Evolutionary conservation across 2,797 vertebrate genomes (phyloP).

Genomic region (Lacerta agilis): DNA sequence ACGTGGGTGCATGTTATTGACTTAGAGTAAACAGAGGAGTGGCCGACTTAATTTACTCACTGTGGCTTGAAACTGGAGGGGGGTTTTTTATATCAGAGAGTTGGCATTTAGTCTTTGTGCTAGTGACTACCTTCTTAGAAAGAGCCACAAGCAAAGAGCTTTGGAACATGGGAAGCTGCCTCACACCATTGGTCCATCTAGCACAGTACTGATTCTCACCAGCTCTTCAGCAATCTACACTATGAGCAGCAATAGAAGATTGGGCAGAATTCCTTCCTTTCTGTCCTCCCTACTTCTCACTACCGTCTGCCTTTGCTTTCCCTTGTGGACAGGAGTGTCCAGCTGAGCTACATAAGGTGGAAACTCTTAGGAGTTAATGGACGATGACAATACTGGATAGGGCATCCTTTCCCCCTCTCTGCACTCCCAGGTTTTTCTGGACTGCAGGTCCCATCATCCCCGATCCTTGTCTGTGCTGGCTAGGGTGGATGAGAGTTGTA

Average conservation of each 20-base stretch:
- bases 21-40: constrained; percentile 19
- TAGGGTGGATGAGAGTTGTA: no score
- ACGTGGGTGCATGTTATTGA: background rate
- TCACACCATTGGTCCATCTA: no score
- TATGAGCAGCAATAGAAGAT: no score
- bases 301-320: background rate
- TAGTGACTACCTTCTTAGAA: constrained; percentile 39
- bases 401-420: no score
- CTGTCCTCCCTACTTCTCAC: background rate
- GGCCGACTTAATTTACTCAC: constrained; percentile 20
- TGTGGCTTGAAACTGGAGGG: constrained; percentile 14
- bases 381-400: no score
- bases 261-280: background rate
- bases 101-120: background rate
- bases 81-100: fast-evolving
- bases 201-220: no score
- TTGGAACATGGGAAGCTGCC: no score
- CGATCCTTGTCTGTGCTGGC: no score
- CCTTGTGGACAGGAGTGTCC: background rate
- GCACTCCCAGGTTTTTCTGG: no score
- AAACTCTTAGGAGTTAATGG: background rate
- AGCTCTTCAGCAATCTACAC: no score
- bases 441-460: no score
- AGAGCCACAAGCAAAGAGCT: background rate
- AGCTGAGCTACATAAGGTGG: background rate